Evolutionary conservation across 2,797 vertebrate species (phyloP).

Genomic region (Leontocebus nigricollis): DNA sequence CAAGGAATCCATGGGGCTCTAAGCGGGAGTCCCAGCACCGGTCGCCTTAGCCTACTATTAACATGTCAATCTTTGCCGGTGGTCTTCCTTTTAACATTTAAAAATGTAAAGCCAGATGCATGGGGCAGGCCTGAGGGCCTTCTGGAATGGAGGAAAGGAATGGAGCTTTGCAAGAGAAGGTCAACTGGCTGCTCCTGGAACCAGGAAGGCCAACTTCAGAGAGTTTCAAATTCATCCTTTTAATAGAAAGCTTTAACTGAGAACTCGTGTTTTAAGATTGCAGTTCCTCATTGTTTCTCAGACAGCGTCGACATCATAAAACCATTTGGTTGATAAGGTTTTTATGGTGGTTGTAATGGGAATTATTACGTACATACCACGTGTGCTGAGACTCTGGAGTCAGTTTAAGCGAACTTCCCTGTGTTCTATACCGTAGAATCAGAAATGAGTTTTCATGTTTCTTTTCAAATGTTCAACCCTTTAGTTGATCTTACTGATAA

Average conservation of each 20-base stretch:
- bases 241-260: neutral
- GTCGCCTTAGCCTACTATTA: too few relatives aligned
- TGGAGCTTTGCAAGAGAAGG: accelerated
- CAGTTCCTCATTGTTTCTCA: neutral
- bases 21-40: neutral
- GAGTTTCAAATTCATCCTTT: neutral
- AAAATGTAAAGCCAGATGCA: neutral
- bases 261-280: neutral
- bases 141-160: neutral
- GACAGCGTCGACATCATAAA: neutral
- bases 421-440: neutral
- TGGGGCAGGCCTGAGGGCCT: accelerated
- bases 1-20: accelerated
- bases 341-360: neutral
- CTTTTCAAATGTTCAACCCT: neutral
- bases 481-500: too few relatives aligned
- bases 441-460: neutral
- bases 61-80: neutral
- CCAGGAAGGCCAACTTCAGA: neutral
- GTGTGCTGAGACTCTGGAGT: neutral
- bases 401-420: neutral
- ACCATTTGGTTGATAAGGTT: neutral
- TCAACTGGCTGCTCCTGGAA: accelerated
- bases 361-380: constrained; percentile 1
- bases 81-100: neutral